Conservation (phyloP, 2,888 invertebrate genomes). For the Tinea pellionella region DNA sequence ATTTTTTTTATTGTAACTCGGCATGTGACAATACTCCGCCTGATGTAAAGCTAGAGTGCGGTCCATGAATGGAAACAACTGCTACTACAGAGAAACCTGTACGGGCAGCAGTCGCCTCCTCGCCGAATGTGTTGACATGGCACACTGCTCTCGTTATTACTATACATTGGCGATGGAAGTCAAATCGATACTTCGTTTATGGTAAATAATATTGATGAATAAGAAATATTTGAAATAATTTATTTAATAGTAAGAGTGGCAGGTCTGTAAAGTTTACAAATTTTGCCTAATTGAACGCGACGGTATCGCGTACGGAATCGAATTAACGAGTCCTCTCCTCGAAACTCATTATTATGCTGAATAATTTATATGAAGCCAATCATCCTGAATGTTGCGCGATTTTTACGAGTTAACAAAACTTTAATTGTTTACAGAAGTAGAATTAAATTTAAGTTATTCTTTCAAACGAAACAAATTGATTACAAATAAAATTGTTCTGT, state of each 20-base stretch:
- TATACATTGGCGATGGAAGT: too few species aligned
- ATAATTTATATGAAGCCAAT: constrained; percentile 15
- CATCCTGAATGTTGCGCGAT: background rate
- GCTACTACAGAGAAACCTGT: too few species aligned
- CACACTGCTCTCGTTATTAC: too few species aligned
- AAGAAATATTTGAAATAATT: too few species aligned
- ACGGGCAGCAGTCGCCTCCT: too few species aligned
- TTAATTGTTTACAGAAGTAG: background rate
- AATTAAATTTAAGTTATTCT: background rate
- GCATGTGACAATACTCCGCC: too few species aligned
- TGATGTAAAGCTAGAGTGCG: too few species aligned
- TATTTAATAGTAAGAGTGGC: background rate
- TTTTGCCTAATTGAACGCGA: constrained; percentile 15
- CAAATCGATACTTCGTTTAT: too few species aligned
- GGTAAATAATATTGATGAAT: too few species aligned
- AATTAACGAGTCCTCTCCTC: constrained; percentile 10
- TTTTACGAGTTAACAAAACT: constrained; percentile 6
- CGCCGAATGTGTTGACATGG: too few species aligned
- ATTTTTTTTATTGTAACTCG: background rate
- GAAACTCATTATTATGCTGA: constrained; percentile 14
- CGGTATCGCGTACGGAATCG: constrained; percentile 14
- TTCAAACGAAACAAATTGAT: background rate
- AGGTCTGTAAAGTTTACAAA: background rate
- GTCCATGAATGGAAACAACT: too few species aligned
- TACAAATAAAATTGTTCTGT: too few species aligned